phyloP scores from a whole-genome alignment of 2,113 vertebrate genomes.

The Rhinoptilus africanus region DNA sequence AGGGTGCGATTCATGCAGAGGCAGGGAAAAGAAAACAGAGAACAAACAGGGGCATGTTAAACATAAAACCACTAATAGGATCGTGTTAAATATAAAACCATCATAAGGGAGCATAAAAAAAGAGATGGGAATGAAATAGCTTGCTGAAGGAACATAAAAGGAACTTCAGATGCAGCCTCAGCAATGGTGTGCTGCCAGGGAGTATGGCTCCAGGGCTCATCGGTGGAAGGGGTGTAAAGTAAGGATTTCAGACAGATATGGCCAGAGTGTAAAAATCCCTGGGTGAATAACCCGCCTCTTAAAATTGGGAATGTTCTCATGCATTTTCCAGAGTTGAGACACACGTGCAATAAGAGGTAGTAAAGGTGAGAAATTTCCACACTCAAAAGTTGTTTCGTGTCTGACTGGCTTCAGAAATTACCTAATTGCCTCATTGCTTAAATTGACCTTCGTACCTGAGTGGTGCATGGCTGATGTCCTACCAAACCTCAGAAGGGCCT shows the following conservation, averaged over 20 bases:
- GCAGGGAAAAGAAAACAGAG: background rate
- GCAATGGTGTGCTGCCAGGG: background rate
- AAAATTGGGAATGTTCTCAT: background rate
- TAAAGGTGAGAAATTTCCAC: background rate
- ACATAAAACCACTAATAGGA: background rate
- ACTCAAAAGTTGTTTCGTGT: background rate
- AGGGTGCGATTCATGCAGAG: background rate
- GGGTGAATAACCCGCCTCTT: background rate
- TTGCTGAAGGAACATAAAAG: background rate
- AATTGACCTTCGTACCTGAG: background rate
- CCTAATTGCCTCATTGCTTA: background rate
- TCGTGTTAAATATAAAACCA: background rate
- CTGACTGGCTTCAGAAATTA: background rate
- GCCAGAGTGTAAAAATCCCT: background rate
- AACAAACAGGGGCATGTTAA: background rate
- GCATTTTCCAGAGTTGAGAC: background rate
- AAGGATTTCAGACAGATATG: background rate
- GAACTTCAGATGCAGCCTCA: background rate
- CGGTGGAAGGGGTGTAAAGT: background rate
- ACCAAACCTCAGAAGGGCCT: background rate
- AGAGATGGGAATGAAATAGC: background rate
- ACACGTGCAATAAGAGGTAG: background rate
- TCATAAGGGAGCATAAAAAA: background rate
- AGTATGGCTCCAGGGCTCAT: background rate
- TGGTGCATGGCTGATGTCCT: fast-evolving